Base-by-base conservation (phyloP, 2,888 invertebrate species). In the Limnephilus rhombicus region DNA sequence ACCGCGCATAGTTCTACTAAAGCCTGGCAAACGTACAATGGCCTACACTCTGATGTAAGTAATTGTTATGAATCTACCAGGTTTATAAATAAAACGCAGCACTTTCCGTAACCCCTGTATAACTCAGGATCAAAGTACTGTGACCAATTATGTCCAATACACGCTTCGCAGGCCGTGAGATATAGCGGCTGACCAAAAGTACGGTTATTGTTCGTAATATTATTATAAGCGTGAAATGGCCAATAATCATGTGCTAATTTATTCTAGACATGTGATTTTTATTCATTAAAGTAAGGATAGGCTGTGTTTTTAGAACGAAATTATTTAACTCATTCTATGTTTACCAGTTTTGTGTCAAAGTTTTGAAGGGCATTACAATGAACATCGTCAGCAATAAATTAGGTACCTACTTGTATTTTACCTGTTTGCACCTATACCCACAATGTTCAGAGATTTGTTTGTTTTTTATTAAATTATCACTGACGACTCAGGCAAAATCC, bases 91-190 rank as follows among this genome's bases (percentile, higher is more conserved):
- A 49, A 24, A 24, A 82, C 34, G 82, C 86, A 11, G 68, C 80
- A 86, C 91, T 91, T 91, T 45, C 41, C 89, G 68, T 93, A 93
- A 92, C 92, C 92, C 92, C 81, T 89, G 82, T 87, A 89, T 91
- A 90, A 88, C 93, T 89, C 80, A 80, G 90, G 93, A 93, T 91
- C 93, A 93, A 90, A 92, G 91, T 88, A 92, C 92, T 93, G 93
- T 93, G 93, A 93, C 93, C 93, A 93, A 93, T 93, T 93, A 93
- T 92, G 91, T 85, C 82, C 86, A 80, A 68, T 92, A 41, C 92
- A 92, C 92, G 92, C 93, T 92, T 89, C 81, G 91, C 85, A 80
- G 91, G 82, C 88, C 45, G 85, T 45, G 85, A 11, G 85, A 86
- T 86, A 3, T 86, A 41, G 85, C n/a, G 85, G 85, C 68, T 87